Evolutionary conservation across 2,113 vertebrate species (phyloP).

Genomic region (Probosciger aterrimus): DNA sequence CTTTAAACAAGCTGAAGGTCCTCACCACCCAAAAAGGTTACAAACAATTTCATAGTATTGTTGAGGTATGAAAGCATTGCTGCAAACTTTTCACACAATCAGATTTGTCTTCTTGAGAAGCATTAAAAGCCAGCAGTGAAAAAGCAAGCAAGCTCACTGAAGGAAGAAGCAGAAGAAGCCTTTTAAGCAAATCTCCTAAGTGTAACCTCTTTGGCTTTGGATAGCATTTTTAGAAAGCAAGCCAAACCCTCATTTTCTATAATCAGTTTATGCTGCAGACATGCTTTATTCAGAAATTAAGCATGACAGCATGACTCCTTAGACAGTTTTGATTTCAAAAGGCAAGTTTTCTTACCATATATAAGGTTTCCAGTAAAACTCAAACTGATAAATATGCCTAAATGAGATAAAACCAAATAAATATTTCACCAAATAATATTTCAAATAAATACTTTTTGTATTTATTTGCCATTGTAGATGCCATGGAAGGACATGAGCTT

Average conservation of each 20-base stretch:
- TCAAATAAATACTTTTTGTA: not conserved
- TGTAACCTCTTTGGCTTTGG: constrained; percentile 36
- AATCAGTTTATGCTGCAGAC: constrained; percentile 37
- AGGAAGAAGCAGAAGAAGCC: not conserved
- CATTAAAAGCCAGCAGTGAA: not conserved
- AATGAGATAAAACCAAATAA: not conserved
- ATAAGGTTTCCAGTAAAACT: not conserved
- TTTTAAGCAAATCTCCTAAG: constrained; percentile 30
- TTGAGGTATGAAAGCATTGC: not conserved
- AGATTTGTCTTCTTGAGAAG: not conserved
- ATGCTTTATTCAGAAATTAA: constrained; percentile 34
- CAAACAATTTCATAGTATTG: not conserved
- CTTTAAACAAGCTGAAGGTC: not conserved
- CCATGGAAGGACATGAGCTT: not conserved
- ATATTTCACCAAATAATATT: no score
- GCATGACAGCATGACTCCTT: not conserved
- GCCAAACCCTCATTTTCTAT: not conserved
- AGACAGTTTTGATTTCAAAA: not conserved
- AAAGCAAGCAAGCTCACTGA: not conserved
- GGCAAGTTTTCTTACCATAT: not conserved
- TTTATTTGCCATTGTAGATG: not conserved
- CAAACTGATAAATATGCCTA: constrained; percentile 2
- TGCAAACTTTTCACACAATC: not conserved
- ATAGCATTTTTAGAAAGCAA: constrained; percentile 31
- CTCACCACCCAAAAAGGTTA: not conserved